Base-by-base conservation (phyloP, 2,888 invertebrate genomes). In the Alviniconcha strummeri region DNA sequence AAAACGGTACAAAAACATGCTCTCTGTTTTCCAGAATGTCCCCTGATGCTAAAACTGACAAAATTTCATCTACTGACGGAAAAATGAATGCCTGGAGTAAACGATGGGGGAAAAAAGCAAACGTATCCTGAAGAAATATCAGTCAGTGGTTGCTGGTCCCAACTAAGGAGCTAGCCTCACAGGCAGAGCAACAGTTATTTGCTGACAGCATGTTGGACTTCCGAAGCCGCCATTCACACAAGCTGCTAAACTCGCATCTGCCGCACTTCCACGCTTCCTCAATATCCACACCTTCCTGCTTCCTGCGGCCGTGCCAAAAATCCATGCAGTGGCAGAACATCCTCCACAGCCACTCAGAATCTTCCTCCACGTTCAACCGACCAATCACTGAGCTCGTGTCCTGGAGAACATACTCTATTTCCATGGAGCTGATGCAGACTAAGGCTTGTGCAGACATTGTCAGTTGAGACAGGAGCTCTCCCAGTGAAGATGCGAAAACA, bases 201-300 rank as follows among this genome's bases (percentile, higher is more conserved):
- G 80, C 79, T 13, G 85, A 79, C 83, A 85, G 90, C 82, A 89
- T 87, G 76, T 54, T 17, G 6, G 77, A 71, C 72, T 81, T 84
- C 54, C 72, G 60, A 54, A 55, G 55, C 75, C 92, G 87, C 93
- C 93, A 93, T 75, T 90, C 91, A 89, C 93, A 93, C 9, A 91
- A 78, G 36, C 89, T 88, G 15, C 88, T 86, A 88, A 90, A 92
- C 82, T 91, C 91, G 89, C 93, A 93, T 36, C 83, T 85, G 77
- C 89, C 89, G 88, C 93, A 93, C 80, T 93, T 93, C 90, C 91
- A 92, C 0, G 92, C 92, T n/a, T 93, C 93, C 85, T 93, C 93
- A 67, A 93, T 90, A 36, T 92, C 93, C 11, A 93, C 92, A 4
- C 93, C 93, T 69, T 54, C 60, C 6, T 87, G 86, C 54, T 88